Conservation (phyloP, 2,113 vertebrate genomes). For the Sylvicapra grimmia region DNA sequence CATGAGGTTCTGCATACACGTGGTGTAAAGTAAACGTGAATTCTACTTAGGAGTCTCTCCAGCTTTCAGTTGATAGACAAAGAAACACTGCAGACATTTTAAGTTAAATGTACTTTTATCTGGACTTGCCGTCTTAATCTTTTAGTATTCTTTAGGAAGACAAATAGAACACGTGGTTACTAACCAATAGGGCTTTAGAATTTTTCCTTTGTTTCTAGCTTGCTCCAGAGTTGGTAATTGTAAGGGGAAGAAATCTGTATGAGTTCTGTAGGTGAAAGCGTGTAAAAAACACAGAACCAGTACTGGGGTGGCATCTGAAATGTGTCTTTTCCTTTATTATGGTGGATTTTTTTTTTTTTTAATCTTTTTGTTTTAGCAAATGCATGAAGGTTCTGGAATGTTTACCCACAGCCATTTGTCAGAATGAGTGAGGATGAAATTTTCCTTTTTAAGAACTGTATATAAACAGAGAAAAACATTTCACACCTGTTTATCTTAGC, state of each 20-base stretch:
- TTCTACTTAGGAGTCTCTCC: conserved; percentile 3
- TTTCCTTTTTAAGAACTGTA: conserved; percentile 73
- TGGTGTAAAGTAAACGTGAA: not conserved
- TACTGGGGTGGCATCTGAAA: not conserved
- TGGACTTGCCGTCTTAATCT: not conserved
- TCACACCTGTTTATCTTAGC: conserved; percentile 75
- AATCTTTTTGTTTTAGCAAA: conserved; percentile 35
- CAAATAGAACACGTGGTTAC: not conserved
- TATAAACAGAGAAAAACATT: conserved; percentile 71
- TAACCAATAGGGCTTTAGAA: not conserved
- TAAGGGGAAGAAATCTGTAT: not conserved
- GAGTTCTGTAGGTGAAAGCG: not conserved
- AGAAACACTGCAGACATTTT: not conserved
- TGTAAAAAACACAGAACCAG: not conserved
- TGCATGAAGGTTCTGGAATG: conserved; percentile 39
- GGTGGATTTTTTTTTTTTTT: not conserved
- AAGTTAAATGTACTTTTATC: conserved; percentile 7
- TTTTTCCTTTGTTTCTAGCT: conserved; percentile 31
- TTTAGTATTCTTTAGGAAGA: not conserved
- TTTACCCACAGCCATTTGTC: conserved; percentile 65
- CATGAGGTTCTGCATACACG: not conserved
- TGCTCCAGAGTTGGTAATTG: not conserved
- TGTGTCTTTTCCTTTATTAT: conserved; percentile 16
- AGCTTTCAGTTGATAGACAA: not conserved
- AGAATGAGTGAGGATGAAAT: conserved; percentile 63